Conservation (phyloP, 2,888 invertebrate species). For the Melanotus villosus region DNA sequence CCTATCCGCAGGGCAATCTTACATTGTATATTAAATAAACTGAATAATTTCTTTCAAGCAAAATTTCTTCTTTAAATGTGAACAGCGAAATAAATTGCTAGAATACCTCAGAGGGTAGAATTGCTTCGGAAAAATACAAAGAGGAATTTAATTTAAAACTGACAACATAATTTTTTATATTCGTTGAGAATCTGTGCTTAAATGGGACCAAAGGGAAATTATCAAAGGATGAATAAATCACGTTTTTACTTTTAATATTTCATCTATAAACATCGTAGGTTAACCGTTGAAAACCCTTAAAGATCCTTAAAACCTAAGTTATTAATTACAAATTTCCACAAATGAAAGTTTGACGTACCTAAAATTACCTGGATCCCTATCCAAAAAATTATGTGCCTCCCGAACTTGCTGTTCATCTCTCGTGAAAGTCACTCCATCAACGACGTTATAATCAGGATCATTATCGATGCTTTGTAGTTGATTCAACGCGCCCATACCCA, state of each 20-base stretch:
- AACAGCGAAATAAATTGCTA: conserved; percentile 8
- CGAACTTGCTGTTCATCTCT: conserved; percentile 78
- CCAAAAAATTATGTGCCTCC: conserved; percentile 77
- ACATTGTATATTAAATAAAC: background rate
- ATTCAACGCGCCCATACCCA: conserved; percentile 79
- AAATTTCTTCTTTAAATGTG: background rate
- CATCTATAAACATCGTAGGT: too few species aligned
- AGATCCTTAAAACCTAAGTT: too few species aligned
- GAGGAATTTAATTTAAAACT: conserved; percentile 7
- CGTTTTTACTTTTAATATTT: background rate
- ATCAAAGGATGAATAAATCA: background rate
- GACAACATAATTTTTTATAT: conserved; percentile 27
- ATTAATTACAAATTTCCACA: background rate
- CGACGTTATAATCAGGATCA: conserved; percentile 76
- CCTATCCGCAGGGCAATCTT: background rate
- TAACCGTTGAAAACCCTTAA: too few species aligned
- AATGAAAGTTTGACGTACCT: conserved; percentile 69
- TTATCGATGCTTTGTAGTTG: conserved; percentile 78
- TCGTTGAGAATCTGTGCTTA: background rate
- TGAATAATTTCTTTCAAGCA: background rate
- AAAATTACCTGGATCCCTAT: conserved; percentile 82
- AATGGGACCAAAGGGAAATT: conserved; percentile 15
- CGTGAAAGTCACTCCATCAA: conserved; percentile 76
- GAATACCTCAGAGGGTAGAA: conserved; percentile 3
- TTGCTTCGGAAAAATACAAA: background rate